phyloP scores from a whole-genome alignment of 2,888 invertebrate genomes.

The Lycophotia porphyrea region DNA sequence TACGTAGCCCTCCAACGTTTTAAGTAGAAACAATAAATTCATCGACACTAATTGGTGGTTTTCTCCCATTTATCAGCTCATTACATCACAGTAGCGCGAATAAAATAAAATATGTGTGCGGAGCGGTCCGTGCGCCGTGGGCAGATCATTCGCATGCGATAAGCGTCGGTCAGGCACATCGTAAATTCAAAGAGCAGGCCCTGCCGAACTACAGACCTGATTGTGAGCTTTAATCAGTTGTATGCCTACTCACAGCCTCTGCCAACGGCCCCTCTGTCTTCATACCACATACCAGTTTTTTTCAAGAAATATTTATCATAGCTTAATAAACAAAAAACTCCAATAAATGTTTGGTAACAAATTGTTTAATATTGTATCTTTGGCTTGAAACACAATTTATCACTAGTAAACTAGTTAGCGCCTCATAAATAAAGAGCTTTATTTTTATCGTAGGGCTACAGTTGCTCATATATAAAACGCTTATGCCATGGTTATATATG shows the following conservation, averaged over 20 bases:
- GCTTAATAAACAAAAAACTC: conserved; percentile 27
- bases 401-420: conserved; percentile 53
- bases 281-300: conserved; percentile 54
- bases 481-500: conserved; percentile 47
- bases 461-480: conserved; percentile 51
- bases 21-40: conserved; percentile 91
- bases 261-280: conserved; percentile 48
- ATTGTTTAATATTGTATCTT: conserved; percentile 47
- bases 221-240: conserved; percentile 88
- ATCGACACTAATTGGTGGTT: conserved; percentile 91
- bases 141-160: conserved; percentile 90
- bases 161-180: conserved; percentile 90
- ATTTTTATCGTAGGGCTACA: conserved; percentile 40
- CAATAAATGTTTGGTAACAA: conserved; percentile 47
- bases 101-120: conserved; percentile 90
- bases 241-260: conserved; percentile 78
- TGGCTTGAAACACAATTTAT: conserved; percentile 51
- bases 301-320: conserved; percentile 24
- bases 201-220: conserved; percentile 89
- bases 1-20: conserved; percentile 89
- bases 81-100: conserved; percentile 91
- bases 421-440: conserved; percentile 54
- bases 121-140: conserved; percentile 89
- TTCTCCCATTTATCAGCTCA: conserved; percentile 91
- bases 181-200: conserved; percentile 89